Base-by-base conservation (phyloP, 2,797 vertebrate species). In the Mionectes olivaceus region DNA sequence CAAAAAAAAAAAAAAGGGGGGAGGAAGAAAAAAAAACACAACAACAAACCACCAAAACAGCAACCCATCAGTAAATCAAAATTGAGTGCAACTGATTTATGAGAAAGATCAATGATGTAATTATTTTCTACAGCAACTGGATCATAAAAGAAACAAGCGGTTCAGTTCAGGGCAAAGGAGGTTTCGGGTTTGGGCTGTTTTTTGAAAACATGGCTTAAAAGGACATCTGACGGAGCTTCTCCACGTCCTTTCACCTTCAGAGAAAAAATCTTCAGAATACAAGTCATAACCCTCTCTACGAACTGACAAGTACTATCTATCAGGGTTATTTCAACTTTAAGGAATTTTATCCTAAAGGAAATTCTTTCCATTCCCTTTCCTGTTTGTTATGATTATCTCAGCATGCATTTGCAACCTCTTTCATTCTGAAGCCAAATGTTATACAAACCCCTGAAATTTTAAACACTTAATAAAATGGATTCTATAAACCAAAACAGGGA, bases 311-410 rank as follows among this genome's bases (percentile, higher is more conserved):
- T n/a, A 53, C 19, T 60, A 63, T 28, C 24, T 68, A 25, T 57
- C 47, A 75, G 43, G 23, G 32, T 56, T 93, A 85, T 82, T 84
- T 91, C 44, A 91, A 52, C 67, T 87, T 84, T 2, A 89, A 92
- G 44, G 80, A 79, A 92, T 91, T 90, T 93, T 56, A 94, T 83
- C 93, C 83, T 91, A 69, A 90, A 95, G 77, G 70, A 96, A 94
- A 95, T 94, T 93, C 83, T 73, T 91, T 90, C 93, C 67, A 56
- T 93, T 90, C 83, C 67, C 55, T 90, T 86, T 94, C 47, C 93
- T 91, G 67, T 71, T 90, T 67, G 41, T 11, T 86, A 80, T 90
- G 81, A 88, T 96, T 91, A 95, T 83, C 82, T 47, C 43, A 33
- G 50, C 52, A 79, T 1, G 6, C 17, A 79, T 69, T 88, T 90